Base-by-base conservation (phyloP, 2,113 vertebrate genomes). In the Sturnira hondurensis region DNA sequence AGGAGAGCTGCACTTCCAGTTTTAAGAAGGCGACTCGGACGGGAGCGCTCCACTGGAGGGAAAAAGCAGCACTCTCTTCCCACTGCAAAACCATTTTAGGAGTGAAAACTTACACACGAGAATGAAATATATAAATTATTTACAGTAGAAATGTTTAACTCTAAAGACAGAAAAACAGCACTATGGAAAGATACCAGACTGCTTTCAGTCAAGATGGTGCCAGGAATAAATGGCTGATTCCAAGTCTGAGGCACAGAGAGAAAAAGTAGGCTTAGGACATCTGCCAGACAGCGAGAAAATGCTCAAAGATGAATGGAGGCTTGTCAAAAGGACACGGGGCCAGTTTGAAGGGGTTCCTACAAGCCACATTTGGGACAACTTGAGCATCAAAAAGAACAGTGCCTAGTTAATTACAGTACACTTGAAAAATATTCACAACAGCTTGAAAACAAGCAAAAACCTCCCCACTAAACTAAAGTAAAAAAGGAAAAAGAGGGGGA, bases 381-480 rank as follows among this genome's bases (percentile, higher is more conserved):
- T 65, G 65, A 96, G 38, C n/a, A 82, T 85, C 38, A 91, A 81
- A 94, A 91, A 68, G 8, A 92, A 80, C 33, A 78, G 95, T 52
- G 65, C 87, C 10, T 36, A 88, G n/a, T 0, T 67, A 31, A 36
- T 71, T 91, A 80, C 7, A 95, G 70, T 41, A 47, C 31, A 86
- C 17, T 71, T 71, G 52, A 89, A 92, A 80, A 58, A 93, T 52
- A 74, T 54, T 22, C 26, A 87, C 10, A 83, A 5, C 19, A 92
- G 92, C 6, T n/a, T 47, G 70, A 86, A 94, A 96, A 82, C 14
- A 85, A 78, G 50, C 7, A 94, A 52, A 68, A 70, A 14, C 13
- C 45, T 50, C 31, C 13, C 36, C 36, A 58, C 1, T 52, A 78
- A 85, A 76, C 38, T 45, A 33, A 84, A 73, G 80, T 76, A 63